Evolutionary conservation across 2,797 vertebrate species (phyloP), one percentile per base, ranked within the genome.

Genomic region (Agapornis canus): DNA sequence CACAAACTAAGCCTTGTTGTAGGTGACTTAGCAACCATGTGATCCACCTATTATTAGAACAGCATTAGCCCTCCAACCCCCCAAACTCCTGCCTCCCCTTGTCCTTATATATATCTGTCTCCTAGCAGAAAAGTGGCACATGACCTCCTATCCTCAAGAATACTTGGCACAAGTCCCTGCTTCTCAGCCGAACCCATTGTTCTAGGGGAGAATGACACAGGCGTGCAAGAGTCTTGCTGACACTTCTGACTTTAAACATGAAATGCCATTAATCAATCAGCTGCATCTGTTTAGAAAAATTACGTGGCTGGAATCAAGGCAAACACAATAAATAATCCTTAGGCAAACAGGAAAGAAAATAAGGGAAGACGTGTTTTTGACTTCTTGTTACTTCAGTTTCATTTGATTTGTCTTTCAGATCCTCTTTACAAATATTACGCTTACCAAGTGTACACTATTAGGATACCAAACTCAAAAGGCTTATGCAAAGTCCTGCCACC

Each of bases 241-340:
- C 98, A 98, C 97, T 98, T 98, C 95, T 97, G 98, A 98, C 98
- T 98, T 98, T 97, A 98, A 97, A 97, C 97, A 97, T 95, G 95
- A 98, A 98, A 96, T 94, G 96, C 96, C 97, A 97, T 98, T 98
- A 98, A 98, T 98, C 98, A 98, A 98, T 97, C 91, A 82, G 89
- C 96, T 96, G 97, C 97, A 98, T 98, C 98, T 98, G 97, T 98
- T 98, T 97, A 97, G 97, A 98, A 98, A 98, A 98, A 97, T 95
- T 96, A 97, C 97, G 97, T 95, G 96, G 95, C 94, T 97, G 94
- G 92, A 97, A 97, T 97, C 97, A 98, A 97, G 97, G 96, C 97
- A 98, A 98, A 97, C 96, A 98, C 49, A 95, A 82, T 96, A 97
- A 97, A 97, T 98, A 98, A 98, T 97, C 97, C 97, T 96, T 96